Evolutionary conservation across 2,888 invertebrate genomes (phyloP).

Genomic region (Chrysolina oricalcia): DNA sequence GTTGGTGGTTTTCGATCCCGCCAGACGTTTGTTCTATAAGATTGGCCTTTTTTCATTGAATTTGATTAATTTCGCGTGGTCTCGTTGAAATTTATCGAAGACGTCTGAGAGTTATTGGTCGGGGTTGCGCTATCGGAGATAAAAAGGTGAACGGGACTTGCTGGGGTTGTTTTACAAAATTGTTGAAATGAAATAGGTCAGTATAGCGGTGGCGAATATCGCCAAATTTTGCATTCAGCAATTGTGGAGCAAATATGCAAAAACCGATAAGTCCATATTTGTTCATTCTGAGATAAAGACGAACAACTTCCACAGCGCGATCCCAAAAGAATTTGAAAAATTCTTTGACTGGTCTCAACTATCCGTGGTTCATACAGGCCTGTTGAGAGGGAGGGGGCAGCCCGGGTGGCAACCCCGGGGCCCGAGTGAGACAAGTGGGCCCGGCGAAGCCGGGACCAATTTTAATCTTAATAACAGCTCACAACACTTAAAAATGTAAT

Average conservation of each 20-base stretch:
- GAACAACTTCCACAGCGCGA: too few relatives aligned
- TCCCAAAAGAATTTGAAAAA: too few relatives aligned
- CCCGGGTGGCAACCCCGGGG: too few relatives aligned
- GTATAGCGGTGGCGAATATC: neutral
- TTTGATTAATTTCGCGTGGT: conserved; percentile 2
- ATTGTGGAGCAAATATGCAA: neutral
- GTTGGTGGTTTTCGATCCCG: conserved; percentile 15
- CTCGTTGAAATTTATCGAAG: conserved; percentile 7
- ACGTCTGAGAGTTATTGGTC: conserved; percentile 5
- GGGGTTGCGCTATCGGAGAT: neutral
- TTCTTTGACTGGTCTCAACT: too few relatives aligned
- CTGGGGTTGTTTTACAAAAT: neutral
- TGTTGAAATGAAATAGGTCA: neutral
- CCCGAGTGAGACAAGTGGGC: too few relatives aligned
- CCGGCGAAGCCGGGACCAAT: too few relatives aligned
- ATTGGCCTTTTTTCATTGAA: conserved; percentile 13
- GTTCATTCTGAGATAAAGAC: too few relatives aligned
- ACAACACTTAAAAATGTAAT: too few relatives aligned
- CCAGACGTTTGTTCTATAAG: conserved; percentile 9
- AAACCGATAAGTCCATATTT: too few relatives aligned
- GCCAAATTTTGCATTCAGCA: neutral
- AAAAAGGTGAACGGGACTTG: neutral
- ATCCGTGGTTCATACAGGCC: too few relatives aligned
- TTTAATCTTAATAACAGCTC: too few relatives aligned
- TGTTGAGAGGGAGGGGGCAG: too few relatives aligned